Percentiles rank a stretch among this genome's conserved stretches.
Conservation (phyloP, 1,140 invertebrate genomes). For the Calycopis cecrops region DNA sequence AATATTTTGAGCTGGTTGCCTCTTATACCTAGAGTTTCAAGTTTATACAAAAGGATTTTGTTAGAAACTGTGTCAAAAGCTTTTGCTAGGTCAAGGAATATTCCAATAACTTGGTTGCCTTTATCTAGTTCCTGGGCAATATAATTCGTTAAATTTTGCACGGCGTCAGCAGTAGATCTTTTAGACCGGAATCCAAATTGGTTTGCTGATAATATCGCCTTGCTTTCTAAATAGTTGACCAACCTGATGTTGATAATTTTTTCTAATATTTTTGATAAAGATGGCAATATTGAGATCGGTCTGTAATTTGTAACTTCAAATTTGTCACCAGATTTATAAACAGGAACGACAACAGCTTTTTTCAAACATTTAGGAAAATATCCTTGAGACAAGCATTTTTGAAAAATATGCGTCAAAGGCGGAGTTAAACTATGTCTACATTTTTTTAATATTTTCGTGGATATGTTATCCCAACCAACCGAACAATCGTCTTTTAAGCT, state of each 20-base stretch:
- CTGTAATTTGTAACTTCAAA: constrained; percentile 17
- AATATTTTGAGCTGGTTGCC: too few relatives aligned
- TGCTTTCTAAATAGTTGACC: too few relatives aligned
- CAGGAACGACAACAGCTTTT: constrained; percentile 19
- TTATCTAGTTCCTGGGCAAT: too few relatives aligned
- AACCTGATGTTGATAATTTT: neutral
- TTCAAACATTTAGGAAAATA: constrained; percentile 13
- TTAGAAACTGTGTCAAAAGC: too few relatives aligned
- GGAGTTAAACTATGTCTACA: constrained; percentile 7
- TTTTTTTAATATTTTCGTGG: constrained; percentile 13
- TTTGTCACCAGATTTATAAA: constrained; percentile 20
- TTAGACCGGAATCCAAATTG: too few relatives aligned
- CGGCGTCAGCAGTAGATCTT: too few relatives aligned
- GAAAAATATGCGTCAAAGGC: constrained; percentile 15
- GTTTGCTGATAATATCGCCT: too few relatives aligned
- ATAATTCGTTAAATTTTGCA: constrained; percentile 3
- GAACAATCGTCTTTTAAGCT: constrained; percentile 14
- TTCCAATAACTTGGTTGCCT: too few relatives aligned
- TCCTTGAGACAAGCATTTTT: constrained; percentile 10
- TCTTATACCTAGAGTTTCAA: too few relatives aligned
- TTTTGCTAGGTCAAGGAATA: too few relatives aligned
- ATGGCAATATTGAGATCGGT: constrained; percentile 20
- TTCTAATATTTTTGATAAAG: constrained; percentile 3
- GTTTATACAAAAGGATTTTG: too few relatives aligned
- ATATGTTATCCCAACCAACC: constrained; percentile 15